Base-by-base conservation (phyloP, 1,140 invertebrate genomes). In the Physella acuta region DNA sequence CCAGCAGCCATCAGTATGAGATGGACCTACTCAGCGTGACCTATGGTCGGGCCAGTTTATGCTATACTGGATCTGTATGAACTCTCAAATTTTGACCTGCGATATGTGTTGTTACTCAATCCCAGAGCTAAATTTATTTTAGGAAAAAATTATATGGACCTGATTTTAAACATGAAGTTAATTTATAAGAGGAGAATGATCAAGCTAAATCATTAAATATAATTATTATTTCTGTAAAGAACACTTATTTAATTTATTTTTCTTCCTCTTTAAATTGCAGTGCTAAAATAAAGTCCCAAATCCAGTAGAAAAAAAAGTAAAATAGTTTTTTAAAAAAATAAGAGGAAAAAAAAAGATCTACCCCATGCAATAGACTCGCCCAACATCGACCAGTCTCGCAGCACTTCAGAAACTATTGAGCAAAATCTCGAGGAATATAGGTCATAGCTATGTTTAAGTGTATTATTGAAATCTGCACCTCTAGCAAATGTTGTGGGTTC, bases 381-480 rank as follows among this genome's bases (percentile, higher is more conserved):
- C 61, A 64, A 64, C 66, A 53, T 26, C 34, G 59, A 55, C 31
- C 70, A 52, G 77, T 79, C 77, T 79, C 76, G 72, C 77, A 76
- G 74, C 72, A 68, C 71, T 72, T 67, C 77, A 72, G 71, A 73
- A 74, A 73, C 70, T 77, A 79, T 79, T 77, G 76, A 76, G 77
- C 73, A 71, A 77, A 74, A 73, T 71, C 71, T 69, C 59, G 73
- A 73, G 60, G 72, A 72, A 79, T 74, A 71, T 79, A 79, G 77
- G 77, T 79, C 77, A 79, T 59, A 68, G 66, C 72, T 73, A 72
- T 71, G 71, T 75, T 77, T 73, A 76, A 77, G 75, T 74, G 61
- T 72, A 72, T 69, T 63, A 71, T 70, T 74, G 72, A 68, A 66
- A 68, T 68, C 66, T 68, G 66, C 66, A 68, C 66, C 66, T 37